Conservation (phyloP, 2,797 vertebrate species). For the Eidolon dupreanum region DNA sequence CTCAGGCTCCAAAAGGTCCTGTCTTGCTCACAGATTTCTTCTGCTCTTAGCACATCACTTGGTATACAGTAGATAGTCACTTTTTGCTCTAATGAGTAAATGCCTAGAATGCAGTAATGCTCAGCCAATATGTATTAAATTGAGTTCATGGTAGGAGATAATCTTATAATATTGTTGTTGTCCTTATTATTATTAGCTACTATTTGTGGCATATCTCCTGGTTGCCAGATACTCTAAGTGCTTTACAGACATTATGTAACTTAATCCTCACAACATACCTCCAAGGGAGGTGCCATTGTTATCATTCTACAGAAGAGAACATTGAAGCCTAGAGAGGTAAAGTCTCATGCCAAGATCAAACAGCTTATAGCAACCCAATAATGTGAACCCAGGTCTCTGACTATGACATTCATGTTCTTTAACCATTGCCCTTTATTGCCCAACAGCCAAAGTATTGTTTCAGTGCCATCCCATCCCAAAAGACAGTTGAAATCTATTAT, state of each 20-base stretch:
- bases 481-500: constrained; percentile 21
- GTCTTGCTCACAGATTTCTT: background rate
- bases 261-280: constrained; percentile 21
- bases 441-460: background rate
- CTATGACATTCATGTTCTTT: constrained; percentile 11
- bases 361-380: background rate
- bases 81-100: constrained; percentile 37
- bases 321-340: background rate
- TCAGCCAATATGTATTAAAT: constrained; percentile 16
- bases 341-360: constrained; percentile 17
- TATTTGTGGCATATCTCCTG: background rate
- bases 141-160: constrained; percentile 19
- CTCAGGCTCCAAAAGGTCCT: background rate
- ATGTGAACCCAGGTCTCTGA: constrained; percentile 1
- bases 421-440: background rate
- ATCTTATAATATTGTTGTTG: background rate
- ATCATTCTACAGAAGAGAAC: constrained; percentile 16
- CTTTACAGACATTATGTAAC: constrained; percentile 33
- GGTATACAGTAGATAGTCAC: background rate
- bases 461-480: constrained; percentile 3
- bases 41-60: background rate
- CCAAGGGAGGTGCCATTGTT: background rate
- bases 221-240: background rate
- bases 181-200: background rate
- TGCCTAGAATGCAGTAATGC: background rate